Percentiles rank a stretch among this genome's conserved stretches.
phyloP scores from a whole-genome alignment of 2,113 vertebrate genomes.

The Atherinomorus stipes region DNA sequence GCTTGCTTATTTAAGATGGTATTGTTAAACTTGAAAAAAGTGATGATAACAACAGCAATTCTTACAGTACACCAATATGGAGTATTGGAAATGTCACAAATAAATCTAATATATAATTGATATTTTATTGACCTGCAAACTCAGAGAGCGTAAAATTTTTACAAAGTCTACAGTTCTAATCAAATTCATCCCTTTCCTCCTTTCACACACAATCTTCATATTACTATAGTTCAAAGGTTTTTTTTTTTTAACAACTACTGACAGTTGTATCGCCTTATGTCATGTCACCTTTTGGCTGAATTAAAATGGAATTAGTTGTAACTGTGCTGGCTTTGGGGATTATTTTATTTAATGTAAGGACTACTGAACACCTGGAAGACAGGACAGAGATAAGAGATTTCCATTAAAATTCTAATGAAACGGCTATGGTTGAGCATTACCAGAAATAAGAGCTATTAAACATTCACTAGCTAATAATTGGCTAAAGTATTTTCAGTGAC shows the following conservation, averaged over 20 bases:
- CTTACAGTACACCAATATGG: background rate
- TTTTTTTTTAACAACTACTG: conserved; percentile 19
- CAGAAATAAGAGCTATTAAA: conserved; percentile 74
- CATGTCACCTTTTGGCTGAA: conserved; percentile 78
- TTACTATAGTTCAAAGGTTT: conserved; percentile 71
- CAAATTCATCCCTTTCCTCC: conserved; percentile 27
- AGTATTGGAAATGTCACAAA: too few relatives aligned
- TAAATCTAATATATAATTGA: background rate
- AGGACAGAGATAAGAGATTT: conserved; percentile 74
- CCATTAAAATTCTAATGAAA: conserved; percentile 77
- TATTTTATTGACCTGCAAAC: background rate
- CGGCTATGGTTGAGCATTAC: conserved; percentile 62
- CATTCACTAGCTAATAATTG: conserved; percentile 74
- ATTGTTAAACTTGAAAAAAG: background rate
- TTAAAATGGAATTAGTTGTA: conserved; percentile 82
- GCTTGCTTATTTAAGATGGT: too few relatives aligned
- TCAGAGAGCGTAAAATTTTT: background rate
- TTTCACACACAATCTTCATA: conserved; percentile 22
- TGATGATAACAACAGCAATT: background rate
- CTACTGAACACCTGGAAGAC: conserved; percentile 80
- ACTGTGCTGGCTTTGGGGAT: conserved; percentile 79
- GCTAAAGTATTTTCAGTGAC: conserved; percentile 59
- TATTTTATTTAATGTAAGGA: conserved; percentile 76
- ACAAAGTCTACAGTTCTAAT: conserved; percentile 27
- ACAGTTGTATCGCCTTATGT: conserved; percentile 67